phyloP scores from a whole-genome alignment of 2,113 vertebrate species.

The Chionis minor region DNA sequence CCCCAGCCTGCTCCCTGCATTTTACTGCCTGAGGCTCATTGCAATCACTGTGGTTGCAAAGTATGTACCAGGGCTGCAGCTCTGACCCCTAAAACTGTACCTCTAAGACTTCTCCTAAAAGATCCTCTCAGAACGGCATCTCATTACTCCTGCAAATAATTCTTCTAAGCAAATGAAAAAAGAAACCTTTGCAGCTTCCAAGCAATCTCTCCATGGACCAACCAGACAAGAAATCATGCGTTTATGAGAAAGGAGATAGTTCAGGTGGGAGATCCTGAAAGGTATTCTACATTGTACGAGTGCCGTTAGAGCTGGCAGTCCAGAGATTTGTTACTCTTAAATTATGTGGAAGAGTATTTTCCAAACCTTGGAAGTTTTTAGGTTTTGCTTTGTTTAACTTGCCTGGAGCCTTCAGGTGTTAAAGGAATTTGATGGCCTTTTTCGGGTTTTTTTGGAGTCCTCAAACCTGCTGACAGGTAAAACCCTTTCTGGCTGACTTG shows the following conservation, averaged over 20 bases:
- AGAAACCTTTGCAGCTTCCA: conserved; percentile 1
- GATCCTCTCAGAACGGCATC: neutral
- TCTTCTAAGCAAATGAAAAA: neutral
- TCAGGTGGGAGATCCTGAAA: neutral
- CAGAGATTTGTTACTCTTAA: neutral
- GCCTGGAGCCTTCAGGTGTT: neutral
- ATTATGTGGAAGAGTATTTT: conserved; percentile 20
- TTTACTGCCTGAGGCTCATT: neutral
- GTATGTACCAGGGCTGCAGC: neutral
- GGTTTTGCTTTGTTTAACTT: neutral
- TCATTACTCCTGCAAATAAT: neutral
- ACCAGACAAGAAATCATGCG: neutral
- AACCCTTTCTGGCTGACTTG: neutral
- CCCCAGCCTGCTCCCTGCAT: neutral
- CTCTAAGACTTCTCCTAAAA: neutral
- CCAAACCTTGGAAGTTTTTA: neutral
- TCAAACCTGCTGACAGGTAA: neutral
- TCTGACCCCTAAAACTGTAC: neutral
- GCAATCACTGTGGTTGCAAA: neutral
- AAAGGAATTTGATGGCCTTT: neutral
- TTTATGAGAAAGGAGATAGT: neutral
- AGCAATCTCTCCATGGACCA: conserved; percentile 1
- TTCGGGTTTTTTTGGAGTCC: neutral
- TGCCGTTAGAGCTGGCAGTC: neutral
- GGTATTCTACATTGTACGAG: neutral